Conservation (phyloP, 1,140 invertebrate genomes). For the Muscidifurax raptorellus region DNA sequence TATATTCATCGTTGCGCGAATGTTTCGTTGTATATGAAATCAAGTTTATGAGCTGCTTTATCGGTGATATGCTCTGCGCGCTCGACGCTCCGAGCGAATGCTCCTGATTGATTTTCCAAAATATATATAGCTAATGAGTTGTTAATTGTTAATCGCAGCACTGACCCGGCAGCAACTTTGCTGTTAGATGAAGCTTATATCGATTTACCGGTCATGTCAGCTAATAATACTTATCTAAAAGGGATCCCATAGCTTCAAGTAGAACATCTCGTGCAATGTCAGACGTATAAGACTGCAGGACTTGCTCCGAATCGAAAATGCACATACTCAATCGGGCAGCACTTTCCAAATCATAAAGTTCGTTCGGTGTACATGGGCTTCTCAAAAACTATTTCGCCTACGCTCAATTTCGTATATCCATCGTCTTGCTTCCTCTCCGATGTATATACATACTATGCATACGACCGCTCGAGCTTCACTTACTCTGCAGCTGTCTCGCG, state of each 20-base stretch:
- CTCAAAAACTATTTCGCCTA: neutral
- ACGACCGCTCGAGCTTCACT: neutral
- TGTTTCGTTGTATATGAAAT: no score
- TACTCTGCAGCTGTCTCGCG: constrained; percentile 55
- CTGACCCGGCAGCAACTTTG: neutral
- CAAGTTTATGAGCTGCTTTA: no score
- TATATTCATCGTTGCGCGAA: no score
- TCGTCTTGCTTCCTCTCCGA: neutral
- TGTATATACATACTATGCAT: no score
- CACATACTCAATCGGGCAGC: no score
- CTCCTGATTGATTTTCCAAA: neutral
- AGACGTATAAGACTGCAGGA: no score
- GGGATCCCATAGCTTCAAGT: neutral
- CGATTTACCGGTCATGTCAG: neutral
- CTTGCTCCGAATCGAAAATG: no score
- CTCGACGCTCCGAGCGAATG: no score
- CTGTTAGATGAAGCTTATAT: neutral
- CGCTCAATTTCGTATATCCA: neutral
- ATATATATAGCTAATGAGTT: neutral
- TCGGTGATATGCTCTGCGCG: no score
- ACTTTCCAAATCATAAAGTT: neutral
- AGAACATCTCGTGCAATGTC: neutral
- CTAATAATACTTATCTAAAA: no score
- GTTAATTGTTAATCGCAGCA: no score
- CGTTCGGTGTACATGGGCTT: neutral